Evolutionary conservation across 2,797 vertebrate genomes (phyloP).

Genomic region (Echiichthys vipera): DNA sequence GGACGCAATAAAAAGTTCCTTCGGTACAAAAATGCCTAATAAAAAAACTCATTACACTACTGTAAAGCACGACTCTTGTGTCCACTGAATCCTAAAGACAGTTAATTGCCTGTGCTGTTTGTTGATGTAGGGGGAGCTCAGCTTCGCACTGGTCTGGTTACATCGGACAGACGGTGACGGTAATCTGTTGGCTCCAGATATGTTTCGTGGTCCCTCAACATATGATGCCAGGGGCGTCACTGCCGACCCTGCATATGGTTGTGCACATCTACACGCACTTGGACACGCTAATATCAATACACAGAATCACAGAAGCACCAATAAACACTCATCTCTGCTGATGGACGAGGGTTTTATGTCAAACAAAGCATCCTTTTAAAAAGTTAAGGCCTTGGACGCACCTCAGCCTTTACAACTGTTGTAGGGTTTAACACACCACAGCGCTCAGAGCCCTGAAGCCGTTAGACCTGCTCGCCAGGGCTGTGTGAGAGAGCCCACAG

Average conservation of each 20-base stretch:
- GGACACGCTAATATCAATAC: not conserved
- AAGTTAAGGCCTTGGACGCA: not conserved
- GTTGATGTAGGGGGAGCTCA: not conserved
- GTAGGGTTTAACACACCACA: not conserved
- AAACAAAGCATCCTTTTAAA: not conserved
- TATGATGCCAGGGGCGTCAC: conserved; percentile 2
- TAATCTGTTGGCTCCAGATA: conserved; percentile 35
- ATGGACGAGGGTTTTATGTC: not conserved
- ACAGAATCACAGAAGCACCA: not conserved
- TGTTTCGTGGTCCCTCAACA: conserved; percentile 15
- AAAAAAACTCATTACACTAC: not conserved
- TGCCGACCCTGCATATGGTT: conserved; percentile 24
- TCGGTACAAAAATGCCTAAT: no score
- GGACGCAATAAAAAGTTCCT: no score
- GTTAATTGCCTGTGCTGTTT: conserved; percentile 5
- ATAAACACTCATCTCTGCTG: not conserved
- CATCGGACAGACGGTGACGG: conserved; percentile 32
- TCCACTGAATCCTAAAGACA: not conserved
- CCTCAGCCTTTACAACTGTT: not conserved
- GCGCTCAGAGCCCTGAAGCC: not conserved
- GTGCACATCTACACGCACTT: not conserved
- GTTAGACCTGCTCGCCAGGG: conserved; percentile 17
- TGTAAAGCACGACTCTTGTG: not conserved
- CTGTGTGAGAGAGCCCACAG: conserved; percentile 62
- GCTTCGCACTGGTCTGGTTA: not conserved